Percentiles rank a stretch among this genome's conserved stretches.
Evolutionary conservation across 2,888 invertebrate species (phyloP).

Genomic region (Nomada flava): DNA sequence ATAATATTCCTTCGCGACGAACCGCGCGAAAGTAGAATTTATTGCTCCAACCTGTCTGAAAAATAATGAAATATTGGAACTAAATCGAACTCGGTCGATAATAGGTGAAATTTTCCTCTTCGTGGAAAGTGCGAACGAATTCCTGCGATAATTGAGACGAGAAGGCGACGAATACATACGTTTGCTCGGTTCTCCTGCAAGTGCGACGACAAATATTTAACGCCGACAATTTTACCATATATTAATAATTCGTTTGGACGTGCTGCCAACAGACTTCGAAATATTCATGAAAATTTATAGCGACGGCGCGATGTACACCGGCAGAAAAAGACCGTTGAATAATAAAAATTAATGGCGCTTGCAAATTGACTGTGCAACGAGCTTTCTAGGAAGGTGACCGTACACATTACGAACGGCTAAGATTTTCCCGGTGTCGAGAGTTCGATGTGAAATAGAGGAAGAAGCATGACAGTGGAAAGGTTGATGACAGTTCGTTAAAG

Average conservation of each 20-base stretch:
- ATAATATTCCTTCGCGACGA: background rate
- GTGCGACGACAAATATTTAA: slow-evolving; percentile 37
- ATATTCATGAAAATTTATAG: slow-evolving; percentile 46
- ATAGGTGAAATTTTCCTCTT: too few relatives aligned
- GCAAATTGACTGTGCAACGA: background rate
- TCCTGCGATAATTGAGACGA: background rate
- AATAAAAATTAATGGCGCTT: slow-evolving; percentile 37
- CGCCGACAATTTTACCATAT: slow-evolving; percentile 20
- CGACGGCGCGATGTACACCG: background rate
- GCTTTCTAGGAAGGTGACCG: background rate
- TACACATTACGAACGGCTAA: slow-evolving; percentile 3
- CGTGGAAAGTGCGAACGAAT: too few relatives aligned
- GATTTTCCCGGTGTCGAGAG: background rate
- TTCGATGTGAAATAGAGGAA: background rate
- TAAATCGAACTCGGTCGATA: background rate
- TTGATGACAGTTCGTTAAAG: slow-evolving; percentile 28
- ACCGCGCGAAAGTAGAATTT: background rate
- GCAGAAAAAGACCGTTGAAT: slow-evolving; percentile 28
- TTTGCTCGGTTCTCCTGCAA: background rate
- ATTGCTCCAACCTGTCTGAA: background rate
- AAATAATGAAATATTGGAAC: background rate
- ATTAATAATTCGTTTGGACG: slow-evolving; percentile 24
- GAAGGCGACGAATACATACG: background rate
- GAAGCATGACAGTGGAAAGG: background rate
- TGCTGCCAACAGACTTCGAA: slow-evolving; percentile 20